Base-by-base conservation (phyloP, 2,888 invertebrate species). In the Cephus sareptanus region DNA sequence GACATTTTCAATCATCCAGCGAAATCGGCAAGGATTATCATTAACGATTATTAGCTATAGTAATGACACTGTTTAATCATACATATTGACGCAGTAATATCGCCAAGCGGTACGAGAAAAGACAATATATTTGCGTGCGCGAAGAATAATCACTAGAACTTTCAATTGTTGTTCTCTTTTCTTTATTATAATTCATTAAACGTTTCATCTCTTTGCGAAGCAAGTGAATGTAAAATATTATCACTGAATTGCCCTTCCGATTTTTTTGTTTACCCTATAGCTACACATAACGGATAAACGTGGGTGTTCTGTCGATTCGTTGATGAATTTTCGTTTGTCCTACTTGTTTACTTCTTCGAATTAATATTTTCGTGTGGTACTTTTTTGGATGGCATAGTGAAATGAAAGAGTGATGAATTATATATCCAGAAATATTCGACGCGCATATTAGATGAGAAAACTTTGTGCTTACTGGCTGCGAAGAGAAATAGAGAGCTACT, bases 401-500 rank as follows among this genome's bases (percentile, higher is more conserved):
- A 23, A 23, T 9, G 23, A 23, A 23, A 56, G 56, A 23, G 9
- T 23, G 56, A 56, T 23, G 56, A 56, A 56, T 56, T 56, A 56
- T 56, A 56, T 23, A 56, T 56, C 23, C 56, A 56, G 56, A 56
- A 23, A 23, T 56, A 56, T 56, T 56, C 56, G 56, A 71, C 71
- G 71, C 71, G 71, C 71, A 71, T 31, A 71, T 31, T 13, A 71
- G 12, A 33, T 3, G 71, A 31, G 71, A 71, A 31, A 33, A 71
- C 71, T 70, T 15, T 56, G 23, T 56, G 56, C 2, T 56, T 56
- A 56, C 9, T 56, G 56, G 56, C 23, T 71, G 71, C 31, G 34
- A 79, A 76, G 75, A 77, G 75, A 80, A 79, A 75, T 77, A 78
- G 35, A 81, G 78, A 81, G 77, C 74, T 77, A 78, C 79, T 79